Evolutionary conservation across 2,888 invertebrate genomes (phyloP), one percentile per base, ranked within the genome.

Genomic region (Asteroscopus sphinx): DNA sequence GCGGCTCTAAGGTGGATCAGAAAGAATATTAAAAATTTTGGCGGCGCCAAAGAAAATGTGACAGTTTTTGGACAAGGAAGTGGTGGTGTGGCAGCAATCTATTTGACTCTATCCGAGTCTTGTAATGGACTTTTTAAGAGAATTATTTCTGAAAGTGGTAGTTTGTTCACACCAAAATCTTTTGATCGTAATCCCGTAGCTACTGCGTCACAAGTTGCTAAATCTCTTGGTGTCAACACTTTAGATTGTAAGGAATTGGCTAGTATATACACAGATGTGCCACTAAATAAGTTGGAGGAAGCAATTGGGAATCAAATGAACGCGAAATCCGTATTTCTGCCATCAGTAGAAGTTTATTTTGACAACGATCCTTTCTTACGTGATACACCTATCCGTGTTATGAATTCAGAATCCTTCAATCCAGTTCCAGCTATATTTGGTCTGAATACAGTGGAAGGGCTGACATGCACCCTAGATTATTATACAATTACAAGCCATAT

Each of bases 361-460:
- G 86, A 89, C 0, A 87, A 82, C 1, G 94, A 92, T 53, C 82
- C 92, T 3, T 94, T 92, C 56, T 69, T 91, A n/a, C 82, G 77
- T 0, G 92, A 92, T 40, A 85, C 69, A 77, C 96, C 80, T 44
- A 96, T 74, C 68, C 95, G 90, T 36, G 85, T 94, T 7, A 55
- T 95, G 9, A 75, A 76, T 2, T 80, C 88, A 1, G 75, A 76
- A 1, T 52, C 63, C 1, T 88, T 90, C 28, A 81, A 92, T 15
- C 86, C 91, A 0, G 93, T 95, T 5, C 95, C 96, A 0, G 79
- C 91, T 0, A 89, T 95, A 3, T 87, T 95, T 65, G 95, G 96
- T 0, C 80, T 95, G 0, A 95, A 93, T 46, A 94, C 95, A 0
- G 94, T 93, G 0, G 96, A 96, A 81, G 95, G 95, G 0, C 65